Evolutionary conservation across 2,888 invertebrate species (phyloP).

Genomic region (Sphinx pinastri): DNA sequence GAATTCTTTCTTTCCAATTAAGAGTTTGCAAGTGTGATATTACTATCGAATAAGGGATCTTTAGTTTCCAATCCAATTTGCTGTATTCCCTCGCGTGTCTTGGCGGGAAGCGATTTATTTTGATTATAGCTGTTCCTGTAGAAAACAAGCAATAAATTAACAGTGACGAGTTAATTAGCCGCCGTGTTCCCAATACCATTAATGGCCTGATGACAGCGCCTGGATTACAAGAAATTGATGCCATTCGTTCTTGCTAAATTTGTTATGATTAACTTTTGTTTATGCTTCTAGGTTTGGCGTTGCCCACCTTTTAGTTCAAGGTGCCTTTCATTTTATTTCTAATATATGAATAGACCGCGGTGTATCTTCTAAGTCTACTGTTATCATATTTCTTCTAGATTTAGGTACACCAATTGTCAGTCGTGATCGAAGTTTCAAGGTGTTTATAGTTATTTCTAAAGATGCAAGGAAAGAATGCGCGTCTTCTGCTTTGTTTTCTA

Average conservation of each 20-base stretch:
- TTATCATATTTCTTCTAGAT: no score
- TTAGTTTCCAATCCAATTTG: conserved; percentile 73
- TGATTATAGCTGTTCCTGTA: conserved; percentile 74
- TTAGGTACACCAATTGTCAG: no score
- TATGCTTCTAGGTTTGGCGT: no score
- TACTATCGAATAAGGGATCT: conserved; percentile 59
- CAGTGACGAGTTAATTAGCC: conserved; percentile 78
- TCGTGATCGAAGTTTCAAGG: no score
- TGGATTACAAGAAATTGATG: conserved; percentile 70
- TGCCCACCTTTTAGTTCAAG: no score
- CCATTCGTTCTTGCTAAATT: conserved; percentile 62
- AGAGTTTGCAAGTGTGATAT: conserved; percentile 41
- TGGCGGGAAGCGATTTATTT: conserved; percentile 75
- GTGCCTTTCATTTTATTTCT: no score
- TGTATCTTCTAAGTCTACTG: no score
- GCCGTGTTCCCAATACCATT: conserved; percentile 77
- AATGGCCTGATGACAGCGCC: conserved; percentile 73
- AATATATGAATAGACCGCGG: no score
- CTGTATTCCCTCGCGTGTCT: conserved; percentile 76
- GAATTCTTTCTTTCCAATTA: conserved; percentile 35
- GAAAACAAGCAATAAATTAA: conserved; percentile 80
- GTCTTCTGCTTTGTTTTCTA: no score
- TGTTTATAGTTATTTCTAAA: no score
- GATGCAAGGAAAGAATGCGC: no score
- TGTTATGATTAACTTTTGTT: conserved; percentile 53